These are phyloP conservation scores for Agraylea sexmaculata DNA, from an alignment of 1,140 invertebrate species.

Conservation along the genomic window DNA sequence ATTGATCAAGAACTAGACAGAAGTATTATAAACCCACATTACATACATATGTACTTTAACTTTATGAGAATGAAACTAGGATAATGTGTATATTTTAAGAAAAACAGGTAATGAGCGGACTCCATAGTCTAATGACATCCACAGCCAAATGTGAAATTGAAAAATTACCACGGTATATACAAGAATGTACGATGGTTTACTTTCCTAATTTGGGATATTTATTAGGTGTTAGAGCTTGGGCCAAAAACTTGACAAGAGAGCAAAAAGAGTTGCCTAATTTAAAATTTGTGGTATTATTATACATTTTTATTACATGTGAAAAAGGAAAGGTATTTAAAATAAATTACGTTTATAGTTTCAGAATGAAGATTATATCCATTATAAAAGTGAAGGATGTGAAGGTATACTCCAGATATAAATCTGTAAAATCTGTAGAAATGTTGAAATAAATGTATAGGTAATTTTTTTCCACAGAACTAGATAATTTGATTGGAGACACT, in stretches of 20 bases:
- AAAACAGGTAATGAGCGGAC: conserved; percentile 35
- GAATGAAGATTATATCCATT: conserved; percentile 54
- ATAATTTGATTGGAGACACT: conserved; percentile 61
- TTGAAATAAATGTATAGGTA: no score
- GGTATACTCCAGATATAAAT: no score
- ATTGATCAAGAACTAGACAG: conserved; percentile 55
- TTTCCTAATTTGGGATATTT: conserved; percentile 73
- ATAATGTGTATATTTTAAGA: conserved; percentile 25
- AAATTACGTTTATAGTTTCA: conserved; percentile 40
- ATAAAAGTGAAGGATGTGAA: conserved; percentile 60
- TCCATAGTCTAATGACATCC: conserved; percentile 48
- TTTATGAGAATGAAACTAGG: background rate
- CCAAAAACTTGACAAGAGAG: conserved; percentile 36
- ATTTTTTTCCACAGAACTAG: no score
- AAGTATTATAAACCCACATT: conserved; percentile 33
- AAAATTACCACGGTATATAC: conserved; percentile 49
- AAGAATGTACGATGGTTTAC: conserved; percentile 64
- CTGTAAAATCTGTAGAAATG: no score
- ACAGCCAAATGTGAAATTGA: conserved; percentile 57
- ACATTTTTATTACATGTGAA: conserved; percentile 2
- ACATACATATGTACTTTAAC: background rate
- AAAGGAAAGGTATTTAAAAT: conserved; percentile 2
- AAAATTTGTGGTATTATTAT: conserved; percentile 50
- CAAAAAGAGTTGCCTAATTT: conserved; percentile 48
- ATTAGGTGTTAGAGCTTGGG: conserved; percentile 54